These are phyloP conservation scores for Thomomys bottae DNA, from an alignment of 2,113 vertebrate genomes.

Conservation along the genomic window DNA sequence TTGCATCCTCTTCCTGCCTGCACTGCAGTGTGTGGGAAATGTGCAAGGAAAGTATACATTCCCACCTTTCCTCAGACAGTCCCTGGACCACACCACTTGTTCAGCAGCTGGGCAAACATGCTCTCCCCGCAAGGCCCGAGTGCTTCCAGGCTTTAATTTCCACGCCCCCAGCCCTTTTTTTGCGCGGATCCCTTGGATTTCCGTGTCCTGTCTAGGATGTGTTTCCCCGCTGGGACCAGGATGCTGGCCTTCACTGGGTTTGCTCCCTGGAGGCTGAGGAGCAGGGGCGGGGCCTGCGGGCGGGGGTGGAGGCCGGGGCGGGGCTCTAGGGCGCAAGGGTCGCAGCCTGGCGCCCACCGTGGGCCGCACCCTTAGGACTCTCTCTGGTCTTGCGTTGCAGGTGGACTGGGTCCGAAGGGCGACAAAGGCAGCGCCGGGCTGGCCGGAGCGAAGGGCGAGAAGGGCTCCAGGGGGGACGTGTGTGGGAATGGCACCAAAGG, in stretches of 20 bases:
- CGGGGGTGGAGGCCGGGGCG: too few relatives aligned
- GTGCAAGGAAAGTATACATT: background rate
- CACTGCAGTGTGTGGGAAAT: background rate
- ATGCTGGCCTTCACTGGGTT: too few relatives aligned
- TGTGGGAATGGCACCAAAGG: constrained; percentile 93
- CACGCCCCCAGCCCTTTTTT: background rate
- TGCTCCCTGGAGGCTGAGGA: too few relatives aligned
- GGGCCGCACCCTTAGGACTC: too few relatives aligned
- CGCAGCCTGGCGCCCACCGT: too few relatives aligned
- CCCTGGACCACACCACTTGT: background rate
- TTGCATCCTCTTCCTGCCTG: background rate
- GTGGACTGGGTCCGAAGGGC: constrained; percentile 92
- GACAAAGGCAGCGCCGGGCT: constrained; percentile 90
- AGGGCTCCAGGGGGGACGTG: constrained; percentile 90
- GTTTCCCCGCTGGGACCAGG: too few relatives aligned
- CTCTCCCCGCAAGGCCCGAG: background rate
- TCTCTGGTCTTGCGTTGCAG: constrained; percentile 81
- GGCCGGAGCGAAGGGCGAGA: constrained; percentile 89
- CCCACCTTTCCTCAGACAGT: background rate
- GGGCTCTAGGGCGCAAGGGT: too few relatives aligned
- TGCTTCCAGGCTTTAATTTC: background rate
- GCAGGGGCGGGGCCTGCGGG: too few relatives aligned
- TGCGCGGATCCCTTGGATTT: too few relatives aligned
- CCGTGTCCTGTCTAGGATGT: too few relatives aligned
- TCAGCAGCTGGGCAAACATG: background rate